A percentile compares a stretch with the other conserved stretches of the same genome.
Conservation (phyloP, 2,888 invertebrate species). For the Ichneumoninae sp. region DNA sequence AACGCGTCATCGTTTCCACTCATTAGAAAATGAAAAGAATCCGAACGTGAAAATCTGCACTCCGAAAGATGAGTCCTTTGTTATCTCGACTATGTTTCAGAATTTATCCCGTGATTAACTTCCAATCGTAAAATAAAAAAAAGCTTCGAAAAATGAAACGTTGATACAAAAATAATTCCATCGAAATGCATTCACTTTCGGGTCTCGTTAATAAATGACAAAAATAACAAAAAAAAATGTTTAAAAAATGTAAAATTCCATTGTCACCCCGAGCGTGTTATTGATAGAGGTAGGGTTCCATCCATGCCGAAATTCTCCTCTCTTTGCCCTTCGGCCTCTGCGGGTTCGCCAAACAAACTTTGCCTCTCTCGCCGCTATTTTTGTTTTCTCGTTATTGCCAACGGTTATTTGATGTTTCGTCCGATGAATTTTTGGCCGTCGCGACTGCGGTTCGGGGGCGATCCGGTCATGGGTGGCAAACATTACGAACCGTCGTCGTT, state of each 20-base stretch:
- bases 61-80: background rate
- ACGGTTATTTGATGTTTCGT: conserved; percentile 53
- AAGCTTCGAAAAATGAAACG: background rate
- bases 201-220: background rate
- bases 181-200: no score
- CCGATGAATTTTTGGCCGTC: conserved; percentile 44
- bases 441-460: conserved; percentile 3
- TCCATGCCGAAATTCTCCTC: background rate
- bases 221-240: background rate
- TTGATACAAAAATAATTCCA: no score
- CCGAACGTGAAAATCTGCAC: background rate
- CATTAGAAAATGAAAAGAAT: background rate
- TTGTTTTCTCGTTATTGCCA: conserved; percentile 61
- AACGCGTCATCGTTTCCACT: no score
- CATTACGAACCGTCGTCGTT: conserved; percentile 29
- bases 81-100: background rate
- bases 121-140: conserved; percentile 3
- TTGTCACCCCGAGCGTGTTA: conserved; percentile 48
- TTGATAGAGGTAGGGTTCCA: conserved; percentile 46
- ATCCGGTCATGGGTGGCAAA: conserved; percentile 12
- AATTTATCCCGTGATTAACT: background rate
- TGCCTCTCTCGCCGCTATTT: conserved; percentile 41
- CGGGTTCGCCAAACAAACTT: conserved; percentile 7
- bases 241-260: conserved; percentile 9
- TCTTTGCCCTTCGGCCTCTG: conserved; percentile 9